phyloP scores from a whole-genome alignment of 2,113 vertebrate species.

The Lethenteron camtschaticum region DNA sequence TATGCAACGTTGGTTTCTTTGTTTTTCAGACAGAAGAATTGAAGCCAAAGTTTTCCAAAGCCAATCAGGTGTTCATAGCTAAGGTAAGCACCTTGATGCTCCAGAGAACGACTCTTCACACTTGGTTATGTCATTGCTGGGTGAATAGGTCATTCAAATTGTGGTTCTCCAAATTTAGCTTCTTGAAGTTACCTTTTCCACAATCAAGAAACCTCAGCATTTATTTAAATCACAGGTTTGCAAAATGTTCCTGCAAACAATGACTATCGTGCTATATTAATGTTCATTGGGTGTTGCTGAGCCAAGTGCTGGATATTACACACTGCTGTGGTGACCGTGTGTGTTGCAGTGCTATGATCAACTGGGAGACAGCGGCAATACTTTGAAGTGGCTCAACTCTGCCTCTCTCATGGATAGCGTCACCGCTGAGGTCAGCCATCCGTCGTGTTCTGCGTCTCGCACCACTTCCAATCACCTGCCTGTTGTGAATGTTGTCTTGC shows the following conservation, averaged over 20 bases:
- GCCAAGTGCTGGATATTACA: not conserved
- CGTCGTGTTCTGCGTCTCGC: no score
- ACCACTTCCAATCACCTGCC: no score
- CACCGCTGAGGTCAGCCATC: not conserved
- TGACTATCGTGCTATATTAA: not conserved
- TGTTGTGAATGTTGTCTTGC: no score
- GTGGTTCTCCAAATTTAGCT: not conserved
- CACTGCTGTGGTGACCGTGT: not conserved
- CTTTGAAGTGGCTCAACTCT: not conserved
- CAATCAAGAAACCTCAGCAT: not conserved
- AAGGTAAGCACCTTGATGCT: not conserved
- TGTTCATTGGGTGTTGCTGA: not conserved
- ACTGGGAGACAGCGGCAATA: not conserved
- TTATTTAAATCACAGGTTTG: not conserved
- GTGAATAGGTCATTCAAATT: not conserved
- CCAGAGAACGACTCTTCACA: no score
- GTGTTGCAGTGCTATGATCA: not conserved
- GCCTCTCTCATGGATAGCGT: not conserved
- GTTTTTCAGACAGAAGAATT: slow-evolving; percentile 1
- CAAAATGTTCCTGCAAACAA: not conserved
- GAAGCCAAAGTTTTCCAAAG: not conserved
- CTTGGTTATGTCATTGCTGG: no score
- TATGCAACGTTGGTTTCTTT: not conserved
- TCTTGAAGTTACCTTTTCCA: not conserved
- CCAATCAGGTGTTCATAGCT: not conserved